phyloP scores from a whole-genome alignment of 2,888 invertebrate genomes.

The Amorpha juglandis region DNA sequence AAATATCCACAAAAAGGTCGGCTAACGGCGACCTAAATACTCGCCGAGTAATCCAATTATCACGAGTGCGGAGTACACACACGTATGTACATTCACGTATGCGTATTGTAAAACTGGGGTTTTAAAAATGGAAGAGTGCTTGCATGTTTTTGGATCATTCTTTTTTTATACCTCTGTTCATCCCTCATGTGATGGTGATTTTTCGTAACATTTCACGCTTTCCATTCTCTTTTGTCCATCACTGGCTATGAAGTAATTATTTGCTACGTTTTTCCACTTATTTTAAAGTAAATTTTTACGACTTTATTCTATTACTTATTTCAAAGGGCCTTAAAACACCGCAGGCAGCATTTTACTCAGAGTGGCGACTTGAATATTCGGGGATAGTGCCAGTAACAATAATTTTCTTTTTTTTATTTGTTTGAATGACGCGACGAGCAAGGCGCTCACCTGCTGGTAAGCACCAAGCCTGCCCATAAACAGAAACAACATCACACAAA shows the following conservation, averaged over 20 bases:
- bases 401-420: too few species aligned
- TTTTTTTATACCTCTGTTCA: conserved; percentile 18
- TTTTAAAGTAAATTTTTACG: not conserved
- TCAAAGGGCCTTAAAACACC: too few species aligned
- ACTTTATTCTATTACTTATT: too few species aligned
- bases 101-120: conserved; percentile 31
- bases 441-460: too few species aligned
- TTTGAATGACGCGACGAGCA: too few species aligned
- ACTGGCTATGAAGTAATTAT: not conserved
- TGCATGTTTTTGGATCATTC: conserved; percentile 18
- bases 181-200: conserved; percentile 14
- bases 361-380: too few species aligned
- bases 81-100: conserved; percentile 38
- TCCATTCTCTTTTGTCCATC: not conserved
- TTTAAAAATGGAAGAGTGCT: conserved; percentile 23
- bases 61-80: conserved; percentile 52
- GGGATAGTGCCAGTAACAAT: too few species aligned
- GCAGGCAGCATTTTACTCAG: too few species aligned
- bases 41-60: conserved; percentile 68
- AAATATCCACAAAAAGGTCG: conserved; percentile 63
- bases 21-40: conserved; percentile 69
- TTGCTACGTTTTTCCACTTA: not conserved
- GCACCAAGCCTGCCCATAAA: too few species aligned
- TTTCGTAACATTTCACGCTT: conserved; percentile 8
- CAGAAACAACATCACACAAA: too few species aligned